Evolutionary conservation across 2,113 vertebrate species (phyloP), one percentile per base, ranked within the genome.

Genomic region (Serilophus lunatus): DNA sequence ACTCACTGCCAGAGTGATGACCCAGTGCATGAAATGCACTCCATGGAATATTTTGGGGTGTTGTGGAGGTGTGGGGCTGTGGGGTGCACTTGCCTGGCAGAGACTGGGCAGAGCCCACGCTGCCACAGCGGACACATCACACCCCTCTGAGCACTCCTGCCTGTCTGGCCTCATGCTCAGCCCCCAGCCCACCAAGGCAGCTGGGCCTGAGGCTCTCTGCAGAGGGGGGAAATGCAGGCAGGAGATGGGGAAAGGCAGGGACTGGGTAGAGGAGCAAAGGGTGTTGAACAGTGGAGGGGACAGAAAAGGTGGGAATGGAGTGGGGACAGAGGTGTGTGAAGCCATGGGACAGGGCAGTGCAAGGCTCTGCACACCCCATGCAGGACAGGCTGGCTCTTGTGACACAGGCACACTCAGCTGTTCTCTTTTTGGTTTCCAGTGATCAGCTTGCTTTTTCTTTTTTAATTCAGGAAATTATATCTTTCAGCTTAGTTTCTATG

Each of bases 401-500:
- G 42, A 44, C 54, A 35, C 4, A 3, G 61, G 54, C 44, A 61
- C 24, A 18, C 77, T 69, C 75, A 80, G 42, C 64, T 92, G 31
- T 63, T 83, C 80, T 42, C 14, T 51, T 86, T 83, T 83, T 29
- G 60, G 19, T 54, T 92, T 50, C 68, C 64, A 61, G n/a, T 24
- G 79, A 92, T 93, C 71, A 74, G 50, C 72, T 63, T 42, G 23
- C 42, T 28, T 68, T 93, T 72, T 64, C 59, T 61, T 78, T n/a
- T 92, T 93, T 11, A 82, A 92, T 86, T 95, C 68, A 81, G 88
- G 47, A 96, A 96, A 97, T 97, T 90, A 78, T 74, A 88, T 92
- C 88, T 95, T 97, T 95, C 82, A 70, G 68, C 3, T 95, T 83
- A 51, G 96, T 97, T 96, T 94, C 96, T 96, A 97, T 96, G 96